Percentiles rank a stretch among this genome's conserved stretches.
Evolutionary conservation across 1,140 invertebrate genomes (phyloP).

Genomic region (Diorhabda sublineata): DNA sequence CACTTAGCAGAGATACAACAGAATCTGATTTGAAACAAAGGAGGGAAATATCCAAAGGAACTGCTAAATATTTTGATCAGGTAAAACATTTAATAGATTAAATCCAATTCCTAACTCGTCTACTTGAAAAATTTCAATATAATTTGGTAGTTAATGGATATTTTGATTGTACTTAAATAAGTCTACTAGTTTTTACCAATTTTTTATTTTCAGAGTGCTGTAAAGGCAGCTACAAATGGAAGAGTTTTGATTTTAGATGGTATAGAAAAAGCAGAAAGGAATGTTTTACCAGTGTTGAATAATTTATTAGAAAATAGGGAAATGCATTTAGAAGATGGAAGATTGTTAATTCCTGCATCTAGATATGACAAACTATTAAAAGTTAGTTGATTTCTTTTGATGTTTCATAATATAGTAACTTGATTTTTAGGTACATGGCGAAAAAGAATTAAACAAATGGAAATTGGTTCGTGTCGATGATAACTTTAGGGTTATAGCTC

Average conservation of each 20-base stretch:
- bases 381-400: slow-evolving; percentile 50
- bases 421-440: slow-evolving; percentile 64
- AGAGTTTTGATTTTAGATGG: slow-evolving; percentile 91
- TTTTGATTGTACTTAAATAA: no score
- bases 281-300: slow-evolving; percentile 95
- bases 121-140: no score
- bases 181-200: neutral
- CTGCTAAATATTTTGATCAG: slow-evolving; percentile 91
- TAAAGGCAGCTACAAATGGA: slow-evolving; percentile 83
- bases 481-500: slow-evolving; percentile 86
- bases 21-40: slow-evolving; percentile 95
- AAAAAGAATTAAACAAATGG: slow-evolving; percentile 78
- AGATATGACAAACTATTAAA: slow-evolving; percentile 88
- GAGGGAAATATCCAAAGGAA: slow-evolving; percentile 82
- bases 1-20: slow-evolving; percentile 91
- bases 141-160: no score
- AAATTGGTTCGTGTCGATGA: slow-evolving; percentile 85
- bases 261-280: slow-evolving; percentile 95
- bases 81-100: slow-evolving; percentile 46
- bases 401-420: slow-evolving; percentile 8
- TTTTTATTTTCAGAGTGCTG: slow-evolving; percentile 66
- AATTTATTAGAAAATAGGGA: slow-evolving; percentile 98
- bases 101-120: no score
- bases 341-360: slow-evolving; percentile 82
- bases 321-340: slow-evolving; percentile 96